These are phyloP conservation scores for Sacculina carcini DNA, from an alignment of 2,888 invertebrate genomes.

Conservation along the genomic window DNA sequence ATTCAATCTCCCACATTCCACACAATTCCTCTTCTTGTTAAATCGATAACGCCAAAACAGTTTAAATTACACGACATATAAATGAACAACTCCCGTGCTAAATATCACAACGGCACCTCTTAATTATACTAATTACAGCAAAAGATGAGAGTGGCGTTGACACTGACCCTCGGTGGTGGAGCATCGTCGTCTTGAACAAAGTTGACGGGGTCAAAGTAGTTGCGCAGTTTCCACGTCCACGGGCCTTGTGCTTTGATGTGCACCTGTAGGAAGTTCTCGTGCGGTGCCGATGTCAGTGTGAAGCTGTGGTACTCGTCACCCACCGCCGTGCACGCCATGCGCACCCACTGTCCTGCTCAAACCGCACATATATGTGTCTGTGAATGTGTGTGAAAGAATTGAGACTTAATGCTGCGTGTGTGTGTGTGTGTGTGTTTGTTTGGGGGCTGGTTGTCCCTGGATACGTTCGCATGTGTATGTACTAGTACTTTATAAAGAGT, in stretches of 20 bases:
- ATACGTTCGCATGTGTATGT: too few relatives aligned
- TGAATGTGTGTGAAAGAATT: constrained; percentile 34
- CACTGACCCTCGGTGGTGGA: constrained; percentile 13
- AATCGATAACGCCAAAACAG: too few relatives aligned
- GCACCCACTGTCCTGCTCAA: constrained; percentile 56
- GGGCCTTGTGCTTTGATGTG: constrained; percentile 80
- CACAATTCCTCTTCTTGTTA: background rate
- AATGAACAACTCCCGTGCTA: too few relatives aligned
- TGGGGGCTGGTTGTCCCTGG: too few relatives aligned
- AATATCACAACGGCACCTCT: too few relatives aligned
- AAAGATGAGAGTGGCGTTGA: background rate
- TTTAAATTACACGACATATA: too few relatives aligned
- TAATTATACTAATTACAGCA: too few relatives aligned
- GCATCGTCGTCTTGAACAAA: constrained; percentile 13
- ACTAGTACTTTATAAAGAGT: too few relatives aligned
- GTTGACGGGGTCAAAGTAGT: constrained; percentile 24
- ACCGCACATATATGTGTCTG: background rate
- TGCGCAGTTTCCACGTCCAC: constrained; percentile 89
- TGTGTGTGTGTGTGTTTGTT: too few relatives aligned
- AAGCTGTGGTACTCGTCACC: constrained; percentile 81
- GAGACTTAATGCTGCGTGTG: too few relatives aligned
- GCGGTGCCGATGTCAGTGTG: constrained; percentile 81
- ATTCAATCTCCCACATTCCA: background rate
- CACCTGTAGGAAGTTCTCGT: constrained; percentile 76
- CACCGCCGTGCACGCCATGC: constrained; percentile 70